Evolutionary conservation across 2,797 vertebrate species (phyloP), one percentile per base, ranked within the genome.

Genomic region (Linurgus olivaceus): DNA sequence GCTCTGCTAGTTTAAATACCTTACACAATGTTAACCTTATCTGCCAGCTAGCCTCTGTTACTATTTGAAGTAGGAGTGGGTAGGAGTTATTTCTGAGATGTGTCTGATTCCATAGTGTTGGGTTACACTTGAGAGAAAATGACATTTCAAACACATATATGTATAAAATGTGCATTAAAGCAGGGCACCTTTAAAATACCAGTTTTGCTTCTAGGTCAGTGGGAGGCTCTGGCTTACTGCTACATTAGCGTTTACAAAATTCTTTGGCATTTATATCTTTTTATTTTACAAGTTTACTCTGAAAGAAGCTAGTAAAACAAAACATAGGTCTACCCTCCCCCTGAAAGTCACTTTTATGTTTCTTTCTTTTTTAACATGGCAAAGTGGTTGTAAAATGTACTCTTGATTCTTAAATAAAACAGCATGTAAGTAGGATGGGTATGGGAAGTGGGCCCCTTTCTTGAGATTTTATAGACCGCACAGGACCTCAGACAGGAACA

Each of bases 361-460:
- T 92, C 96, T 95, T 87, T 86, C 47, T 95, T 97, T 96, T 96
- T 96, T 92, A 96, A 96, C 89, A 95, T 93, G 88, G 96, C 89
- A 96, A 97, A 93, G 94, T 82, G 57, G 77, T 91, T 96, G 96
- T 97, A 96, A 97, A 97, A 94, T 71, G 73, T 94, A 89, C 93
- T 96, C 93, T 75, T 91, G 94, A 92, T 97, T 97, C 94, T 96
- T 97, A 97, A 96, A 97, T 97, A 97, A 97, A 98, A 96, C 95
- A 96, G 92, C 87, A 88, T 86, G 96, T 94, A 96, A 85, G 93
- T 96, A 74, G 75, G 89, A 72, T 95, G 97, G 91, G 94, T 97
- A 94, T 71, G 47, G 97, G 92, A 96, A 96, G 94, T 50, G 80
- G 94, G 97, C 95, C 91, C 80, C 97, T 97, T 95, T 95, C 93